A percentile compares a stretch with the other conserved stretches of the same genome.
phyloP scores from a whole-genome alignment of 2,797 vertebrate species.

The Hypotaenidia okinawae region DNA sequence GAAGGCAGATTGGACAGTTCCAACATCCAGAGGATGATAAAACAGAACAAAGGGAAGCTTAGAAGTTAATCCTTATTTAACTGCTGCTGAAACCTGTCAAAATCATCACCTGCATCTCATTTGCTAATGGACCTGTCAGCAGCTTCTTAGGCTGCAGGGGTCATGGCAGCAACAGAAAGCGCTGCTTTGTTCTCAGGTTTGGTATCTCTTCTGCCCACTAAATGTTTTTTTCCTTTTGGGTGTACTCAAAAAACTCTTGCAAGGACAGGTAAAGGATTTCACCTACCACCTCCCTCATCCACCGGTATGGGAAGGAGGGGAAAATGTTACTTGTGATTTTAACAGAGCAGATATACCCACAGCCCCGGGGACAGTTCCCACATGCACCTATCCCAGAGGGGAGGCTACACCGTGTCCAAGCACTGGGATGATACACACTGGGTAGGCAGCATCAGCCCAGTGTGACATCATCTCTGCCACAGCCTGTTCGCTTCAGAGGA shows the following conservation, averaged over 20 bases:
- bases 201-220: not conserved
- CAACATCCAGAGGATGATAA: not conserved
- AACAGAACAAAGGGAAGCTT: slow-evolving; percentile 38
- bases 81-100: not conserved
- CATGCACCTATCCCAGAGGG: accelerated
- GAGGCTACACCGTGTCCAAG: not conserved
- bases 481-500: not conserved
- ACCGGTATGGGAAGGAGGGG: not conserved
- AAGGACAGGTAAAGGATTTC: not conserved
- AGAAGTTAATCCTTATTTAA: slow-evolving; percentile 19
- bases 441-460: not conserved
- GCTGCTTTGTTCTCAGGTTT: not conserved
- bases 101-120: not conserved
- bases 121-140: slow-evolving; percentile 16
- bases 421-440: not conserved
- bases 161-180: not conserved
- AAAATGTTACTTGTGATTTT: not conserved
- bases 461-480: not conserved
- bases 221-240: not conserved
- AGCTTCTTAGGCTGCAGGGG: not conserved
- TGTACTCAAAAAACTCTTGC: not conserved
- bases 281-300: not conserved
- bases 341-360: not conserved
- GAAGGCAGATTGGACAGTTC: not conserved
- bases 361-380: not conserved